Percentiles rank a stretch among this genome's conserved stretches.
Evolutionary conservation across 2,113 vertebrate genomes (phyloP).

Genomic region (Amazona vittata): DNA sequence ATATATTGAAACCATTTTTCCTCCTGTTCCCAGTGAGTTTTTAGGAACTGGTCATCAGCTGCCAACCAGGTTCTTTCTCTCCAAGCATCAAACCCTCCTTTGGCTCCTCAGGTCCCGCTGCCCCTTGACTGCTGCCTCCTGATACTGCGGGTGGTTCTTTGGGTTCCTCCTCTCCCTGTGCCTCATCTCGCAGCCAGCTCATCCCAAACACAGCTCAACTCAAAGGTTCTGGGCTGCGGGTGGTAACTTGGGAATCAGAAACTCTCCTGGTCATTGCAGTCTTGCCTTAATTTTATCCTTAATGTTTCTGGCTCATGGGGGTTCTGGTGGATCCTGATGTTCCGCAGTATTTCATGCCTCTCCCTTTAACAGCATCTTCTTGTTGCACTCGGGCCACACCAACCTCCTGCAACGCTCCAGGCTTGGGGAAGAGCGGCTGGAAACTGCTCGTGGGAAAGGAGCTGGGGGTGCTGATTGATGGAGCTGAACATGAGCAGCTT

Average conservation of each 20-base stretch:
- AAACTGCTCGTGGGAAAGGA: not conserved
- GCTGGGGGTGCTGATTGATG: too few species aligned
- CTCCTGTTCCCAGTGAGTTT: not conserved
- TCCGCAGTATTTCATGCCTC: rapidly evolving
- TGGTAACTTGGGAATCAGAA: not conserved
- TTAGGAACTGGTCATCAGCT: not conserved
- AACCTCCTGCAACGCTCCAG: not conserved
- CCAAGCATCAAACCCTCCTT: not conserved
- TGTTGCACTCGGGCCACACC: not conserved
- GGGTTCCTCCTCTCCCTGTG: not conserved
- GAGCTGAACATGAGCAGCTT: too few species aligned
- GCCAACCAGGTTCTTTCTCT: not conserved
- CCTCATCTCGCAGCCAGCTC: not conserved
- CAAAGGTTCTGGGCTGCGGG: not conserved
- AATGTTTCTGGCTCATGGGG: not conserved
- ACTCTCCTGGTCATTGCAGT: rapidly evolving
- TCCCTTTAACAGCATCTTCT: not conserved
- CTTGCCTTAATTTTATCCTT: not conserved
- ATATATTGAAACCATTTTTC: not conserved
- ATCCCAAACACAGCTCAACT: not conserved
- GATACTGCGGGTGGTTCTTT: not conserved
- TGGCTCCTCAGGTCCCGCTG: not conserved
- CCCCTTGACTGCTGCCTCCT: rapidly evolving
- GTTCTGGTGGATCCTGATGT: not conserved
- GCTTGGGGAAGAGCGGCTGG: not conserved